phyloP scores from a whole-genome alignment of 37 sponge, comb jelly and placozoan genomes.

The Spongia lamella region DNA sequence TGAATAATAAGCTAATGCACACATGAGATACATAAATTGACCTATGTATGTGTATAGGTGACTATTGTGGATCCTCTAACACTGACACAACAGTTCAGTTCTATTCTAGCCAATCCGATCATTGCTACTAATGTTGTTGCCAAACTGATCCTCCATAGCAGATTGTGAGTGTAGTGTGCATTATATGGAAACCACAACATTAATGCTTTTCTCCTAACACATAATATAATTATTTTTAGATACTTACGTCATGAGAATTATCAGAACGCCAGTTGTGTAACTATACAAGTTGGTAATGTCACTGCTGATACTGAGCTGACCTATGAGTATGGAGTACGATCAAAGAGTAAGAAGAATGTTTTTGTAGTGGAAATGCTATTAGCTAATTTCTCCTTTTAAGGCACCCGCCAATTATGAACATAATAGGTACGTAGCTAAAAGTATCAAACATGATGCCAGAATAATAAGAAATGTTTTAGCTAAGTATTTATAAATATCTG shows the following conservation, averaged over 20 bases:
- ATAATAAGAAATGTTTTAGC: no score
- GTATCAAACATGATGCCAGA: no score
- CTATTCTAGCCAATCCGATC: constrained; percentile 76
- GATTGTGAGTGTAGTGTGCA: constrained; percentile 43
- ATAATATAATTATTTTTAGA: constrained; percentile 22
- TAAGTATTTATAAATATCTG: no score
- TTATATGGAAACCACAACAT: background rate
- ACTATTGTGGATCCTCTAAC: constrained; percentile 77
- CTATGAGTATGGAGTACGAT: constrained; percentile 82
- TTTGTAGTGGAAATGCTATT: no score
- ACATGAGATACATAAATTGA: no score
- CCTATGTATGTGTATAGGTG: no score
- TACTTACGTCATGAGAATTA: constrained; percentile 75
- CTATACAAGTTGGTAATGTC: constrained; percentile 77
- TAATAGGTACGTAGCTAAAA: no score
- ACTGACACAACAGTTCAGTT: constrained; percentile 73
- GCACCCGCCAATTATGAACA: no score
- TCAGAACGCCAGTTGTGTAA: constrained; percentile 41
- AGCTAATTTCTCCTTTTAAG: no score
- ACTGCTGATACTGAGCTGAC: constrained; percentile 82
- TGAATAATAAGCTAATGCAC: no score
- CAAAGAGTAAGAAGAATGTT: constrained; percentile 6
- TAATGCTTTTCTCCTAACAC: no score
- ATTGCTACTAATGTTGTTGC: constrained; percentile 84
- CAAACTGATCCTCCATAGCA: constrained; percentile 66